A percentile compares a stretch with the other conserved stretches of the same genome.
These are phyloP conservation scores for Eulacestoma nigropectus DNA, from an alignment of 2,113 vertebrate species.

Conservation along the genomic window DNA sequence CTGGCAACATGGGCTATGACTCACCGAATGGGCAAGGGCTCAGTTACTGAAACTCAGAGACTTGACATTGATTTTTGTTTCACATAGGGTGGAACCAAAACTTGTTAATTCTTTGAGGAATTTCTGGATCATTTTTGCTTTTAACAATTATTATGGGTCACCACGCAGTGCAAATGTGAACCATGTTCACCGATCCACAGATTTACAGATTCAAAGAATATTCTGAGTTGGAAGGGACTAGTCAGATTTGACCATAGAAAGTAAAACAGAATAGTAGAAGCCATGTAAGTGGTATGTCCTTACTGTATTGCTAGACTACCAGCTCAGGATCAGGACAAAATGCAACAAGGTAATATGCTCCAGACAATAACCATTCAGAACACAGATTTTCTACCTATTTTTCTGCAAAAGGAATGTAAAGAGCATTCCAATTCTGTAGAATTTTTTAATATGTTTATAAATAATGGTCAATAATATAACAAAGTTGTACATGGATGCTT, in stretches of 20 bases:
- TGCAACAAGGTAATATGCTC: background rate
- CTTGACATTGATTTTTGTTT: background rate
- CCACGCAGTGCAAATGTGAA: rapidly evolving
- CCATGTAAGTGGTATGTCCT: background rate
- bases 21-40: background rate
- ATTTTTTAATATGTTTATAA: background rate
- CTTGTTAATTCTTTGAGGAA: background rate
- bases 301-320: background rate
- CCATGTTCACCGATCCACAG: background rate
- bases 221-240: background rate
- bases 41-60: background rate
- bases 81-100: background rate
- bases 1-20: background rate
- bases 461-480: background rate
- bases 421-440: rapidly evolving
- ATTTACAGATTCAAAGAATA: background rate
- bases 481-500: background rate
- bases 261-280: background rate
- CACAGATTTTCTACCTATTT: background rate
- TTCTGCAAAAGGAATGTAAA: background rate
- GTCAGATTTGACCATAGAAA: background rate
- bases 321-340: background rate
- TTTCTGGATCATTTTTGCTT: background rate
- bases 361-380: background rate
- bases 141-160: background rate